Evolutionary conservation across 2,113 vertebrate species (phyloP).

Genomic region (Pycnonotus jocosus): DNA sequence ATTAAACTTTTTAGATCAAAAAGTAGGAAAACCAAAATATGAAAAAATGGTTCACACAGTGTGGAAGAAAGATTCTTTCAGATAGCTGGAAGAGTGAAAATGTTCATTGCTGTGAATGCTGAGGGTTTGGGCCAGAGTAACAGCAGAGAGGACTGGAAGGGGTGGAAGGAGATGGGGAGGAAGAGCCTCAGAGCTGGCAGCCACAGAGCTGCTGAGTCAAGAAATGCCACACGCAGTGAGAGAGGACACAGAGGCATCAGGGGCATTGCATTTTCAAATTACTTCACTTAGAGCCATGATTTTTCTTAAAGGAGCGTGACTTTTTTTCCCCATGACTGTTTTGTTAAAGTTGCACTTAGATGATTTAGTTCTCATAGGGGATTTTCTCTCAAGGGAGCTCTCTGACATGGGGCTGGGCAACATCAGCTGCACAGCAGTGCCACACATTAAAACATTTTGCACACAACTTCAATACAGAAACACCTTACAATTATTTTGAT

Average conservation of each 20-base stretch:
- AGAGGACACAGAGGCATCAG: fast-evolving
- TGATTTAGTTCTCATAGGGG: fast-evolving
- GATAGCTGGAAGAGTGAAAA: neutral
- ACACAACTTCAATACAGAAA: neutral
- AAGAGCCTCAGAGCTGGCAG: neutral
- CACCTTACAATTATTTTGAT: neutral
- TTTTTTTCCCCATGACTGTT: neutral
- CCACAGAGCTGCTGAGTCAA: fast-evolving
- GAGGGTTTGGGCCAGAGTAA: neutral
- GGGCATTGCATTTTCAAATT: fast-evolving
- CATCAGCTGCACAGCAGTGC: neutral
- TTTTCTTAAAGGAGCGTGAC: neutral
- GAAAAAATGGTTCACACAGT: neutral
- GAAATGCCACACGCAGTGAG: neutral
- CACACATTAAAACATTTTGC: neutral
- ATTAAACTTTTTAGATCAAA: neutral
- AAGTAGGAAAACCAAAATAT: neutral
- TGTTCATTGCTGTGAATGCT: neutral
- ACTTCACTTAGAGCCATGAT: neutral
- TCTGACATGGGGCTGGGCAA: neutral
- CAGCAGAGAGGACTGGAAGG: neutral
- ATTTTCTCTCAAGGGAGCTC: neutral
- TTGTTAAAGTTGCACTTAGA: neutral
- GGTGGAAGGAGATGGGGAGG: neutral
- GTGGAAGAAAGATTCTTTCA: neutral